Percentiles rank a stretch among this genome's conserved stretches.
Evolutionary conservation across 2,113 vertebrate genomes (phyloP).

Genomic region (Xiphophorus couchianus): DNA sequence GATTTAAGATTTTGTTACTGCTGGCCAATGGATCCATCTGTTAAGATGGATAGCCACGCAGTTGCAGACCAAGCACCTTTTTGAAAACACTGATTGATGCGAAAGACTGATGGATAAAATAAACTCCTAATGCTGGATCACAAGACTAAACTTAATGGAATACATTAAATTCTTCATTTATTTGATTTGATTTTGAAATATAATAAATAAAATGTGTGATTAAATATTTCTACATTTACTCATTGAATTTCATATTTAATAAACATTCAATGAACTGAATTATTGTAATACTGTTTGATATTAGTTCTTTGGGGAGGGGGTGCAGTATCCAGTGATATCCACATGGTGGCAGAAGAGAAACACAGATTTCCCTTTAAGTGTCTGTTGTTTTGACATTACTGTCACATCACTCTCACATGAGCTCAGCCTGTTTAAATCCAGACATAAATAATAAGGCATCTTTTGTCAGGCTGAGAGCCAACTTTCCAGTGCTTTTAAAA

Average conservation of each 20-base stretch:
- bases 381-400: constrained; percentile 34
- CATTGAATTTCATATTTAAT: not conserved
- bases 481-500: constrained; percentile 64
- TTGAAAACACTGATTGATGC: not conserved
- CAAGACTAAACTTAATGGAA: not conserved
- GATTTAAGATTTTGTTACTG: not conserved
- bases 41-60: not conserved
- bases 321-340: constrained; percentile 55
- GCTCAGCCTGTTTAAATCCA: constrained; percentile 56
- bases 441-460: constrained; percentile 50
- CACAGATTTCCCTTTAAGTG: constrained; percentile 31
- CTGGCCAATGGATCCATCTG: not conserved
- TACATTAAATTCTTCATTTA: not conserved
- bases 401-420: constrained; percentile 48
- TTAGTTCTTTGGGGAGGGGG: constrained; percentile 15
- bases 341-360: constrained; percentile 75
- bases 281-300: not conserved
- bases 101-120: not conserved
- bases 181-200: not conserved
- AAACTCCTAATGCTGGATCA: not conserved
- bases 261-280: not conserved
- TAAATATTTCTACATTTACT: not conserved
- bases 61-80: not conserved
- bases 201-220: not conserved
- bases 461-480: constrained; percentile 61